Percentiles rank a stretch among this genome's conserved stretches.
Conservation (phyloP, 1,140 invertebrate genomes). For the Cardiocondyla obscurior region DNA sequence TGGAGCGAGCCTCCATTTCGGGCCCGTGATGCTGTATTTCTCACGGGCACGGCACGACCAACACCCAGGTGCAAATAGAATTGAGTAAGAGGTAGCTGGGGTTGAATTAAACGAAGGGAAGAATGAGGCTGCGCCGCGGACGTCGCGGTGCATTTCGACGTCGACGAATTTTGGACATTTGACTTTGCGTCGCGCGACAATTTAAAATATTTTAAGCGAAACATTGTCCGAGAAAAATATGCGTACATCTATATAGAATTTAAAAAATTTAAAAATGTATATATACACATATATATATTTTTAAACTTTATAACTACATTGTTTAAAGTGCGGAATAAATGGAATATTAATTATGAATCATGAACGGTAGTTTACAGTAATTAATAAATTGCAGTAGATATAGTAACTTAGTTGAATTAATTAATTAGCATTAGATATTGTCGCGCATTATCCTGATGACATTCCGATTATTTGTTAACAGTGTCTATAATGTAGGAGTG, state of each 20-base stretch:
- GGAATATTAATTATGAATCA: background rate
- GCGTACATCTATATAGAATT: background rate
- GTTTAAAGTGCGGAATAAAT: background rate
- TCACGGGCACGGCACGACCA: background rate
- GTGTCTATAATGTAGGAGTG: background rate
- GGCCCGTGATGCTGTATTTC: constrained; percentile 46
- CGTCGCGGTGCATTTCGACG: background rate
- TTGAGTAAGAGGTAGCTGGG: constrained; percentile 47
- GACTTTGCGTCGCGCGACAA: background rate
- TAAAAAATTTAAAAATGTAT: too few relatives aligned
- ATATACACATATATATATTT: too few relatives aligned
- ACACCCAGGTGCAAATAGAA: constrained; percentile 48
- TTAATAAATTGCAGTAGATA: too few relatives aligned
- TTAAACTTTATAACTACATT: background rate
- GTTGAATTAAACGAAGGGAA: constrained; percentile 38
- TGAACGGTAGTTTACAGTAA: background rate
- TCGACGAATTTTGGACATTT: background rate
- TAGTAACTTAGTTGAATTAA: too few relatives aligned
- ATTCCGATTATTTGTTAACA: background rate
- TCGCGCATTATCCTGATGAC: background rate
- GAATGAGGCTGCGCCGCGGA: constrained; percentile 7
- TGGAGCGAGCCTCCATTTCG: constrained; percentile 73
- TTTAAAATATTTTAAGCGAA: background rate
- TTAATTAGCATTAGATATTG: background rate
- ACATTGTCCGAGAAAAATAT: background rate